phyloP scores from a whole-genome alignment of 1,140 invertebrate species.

The Trichonephila inaurata region DNA sequence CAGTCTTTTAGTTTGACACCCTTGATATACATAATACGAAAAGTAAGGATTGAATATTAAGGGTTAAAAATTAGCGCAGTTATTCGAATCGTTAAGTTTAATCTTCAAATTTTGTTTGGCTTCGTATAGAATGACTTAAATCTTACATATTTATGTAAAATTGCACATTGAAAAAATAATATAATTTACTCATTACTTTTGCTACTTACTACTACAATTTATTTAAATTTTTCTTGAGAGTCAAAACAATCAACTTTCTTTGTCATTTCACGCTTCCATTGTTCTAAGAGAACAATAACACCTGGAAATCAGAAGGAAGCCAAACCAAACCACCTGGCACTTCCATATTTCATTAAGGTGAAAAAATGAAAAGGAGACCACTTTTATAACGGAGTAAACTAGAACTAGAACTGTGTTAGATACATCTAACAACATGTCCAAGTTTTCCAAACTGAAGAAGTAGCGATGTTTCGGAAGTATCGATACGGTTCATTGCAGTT shows the following conservation, averaged over 20 bases:
- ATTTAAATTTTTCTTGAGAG: not conserved
- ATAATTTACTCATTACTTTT: too few species aligned
- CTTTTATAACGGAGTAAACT: not conserved
- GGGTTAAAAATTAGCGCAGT: too few species aligned
- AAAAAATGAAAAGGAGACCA: not conserved
- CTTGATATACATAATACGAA: too few species aligned
- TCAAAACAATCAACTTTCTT: not conserved
- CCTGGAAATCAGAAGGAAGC: not conserved
- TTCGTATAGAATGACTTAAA: too few species aligned
- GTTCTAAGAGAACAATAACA: not conserved
- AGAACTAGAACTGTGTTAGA: not conserved
- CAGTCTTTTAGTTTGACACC: too few species aligned
- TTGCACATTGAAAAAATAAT: too few species aligned
- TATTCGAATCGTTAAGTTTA: too few species aligned
- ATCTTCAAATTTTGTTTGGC: too few species aligned
- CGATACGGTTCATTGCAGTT: not conserved
- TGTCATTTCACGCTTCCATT: not conserved
- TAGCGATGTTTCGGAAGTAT: not conserved
- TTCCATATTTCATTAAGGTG: too few species aligned
- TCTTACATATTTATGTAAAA: too few species aligned
- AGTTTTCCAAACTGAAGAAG: not conserved
- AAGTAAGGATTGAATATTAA: too few species aligned
- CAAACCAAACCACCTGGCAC: not conserved
- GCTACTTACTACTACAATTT: too few species aligned
- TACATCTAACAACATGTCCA: not conserved